Evolutionary conservation across 2,888 invertebrate species (phyloP).

Genomic region (Tenthredo scrophulariae): DNA sequence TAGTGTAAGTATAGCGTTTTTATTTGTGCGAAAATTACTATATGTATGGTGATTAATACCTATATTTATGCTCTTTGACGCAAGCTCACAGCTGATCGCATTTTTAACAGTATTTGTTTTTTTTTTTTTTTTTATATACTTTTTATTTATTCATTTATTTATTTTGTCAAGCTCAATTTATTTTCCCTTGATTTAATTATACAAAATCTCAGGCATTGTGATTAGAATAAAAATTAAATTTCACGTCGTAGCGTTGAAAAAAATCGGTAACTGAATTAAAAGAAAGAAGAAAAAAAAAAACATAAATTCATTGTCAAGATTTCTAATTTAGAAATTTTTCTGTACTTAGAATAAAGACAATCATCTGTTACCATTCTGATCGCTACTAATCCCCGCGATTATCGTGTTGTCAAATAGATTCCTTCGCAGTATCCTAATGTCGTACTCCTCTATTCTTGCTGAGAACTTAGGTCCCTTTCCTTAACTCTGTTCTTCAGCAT

Average conservation of each 20-base stretch:
- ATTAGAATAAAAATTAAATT: neutral
- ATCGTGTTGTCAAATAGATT: neutral
- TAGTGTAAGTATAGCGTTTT: neutral
- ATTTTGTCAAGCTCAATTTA: neutral
- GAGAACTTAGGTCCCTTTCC: neutral
- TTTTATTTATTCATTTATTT: too few species aligned
- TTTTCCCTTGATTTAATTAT: neutral
- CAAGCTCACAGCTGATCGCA: conserved; percentile 13
- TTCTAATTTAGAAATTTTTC: neutral
- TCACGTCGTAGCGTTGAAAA: neutral
- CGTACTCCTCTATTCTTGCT: neutral
- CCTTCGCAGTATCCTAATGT: neutral
- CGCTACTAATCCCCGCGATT: neutral
- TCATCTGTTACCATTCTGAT: neutral
- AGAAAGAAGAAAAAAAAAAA: neutral
- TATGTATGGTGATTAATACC: conserved; percentile 7
- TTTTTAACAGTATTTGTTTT: neutral
- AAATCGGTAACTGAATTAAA: neutral
- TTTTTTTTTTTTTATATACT: neutral
- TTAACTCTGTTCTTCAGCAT: neutral
- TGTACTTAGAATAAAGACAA: neutral
- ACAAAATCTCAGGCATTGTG: neutral
- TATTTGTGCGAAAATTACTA: neutral
- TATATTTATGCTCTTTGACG: neutral
- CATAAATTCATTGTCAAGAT: neutral